phyloP scores from a whole-genome alignment of 1,140 invertebrate species.

The Prorops nasuta region DNA sequence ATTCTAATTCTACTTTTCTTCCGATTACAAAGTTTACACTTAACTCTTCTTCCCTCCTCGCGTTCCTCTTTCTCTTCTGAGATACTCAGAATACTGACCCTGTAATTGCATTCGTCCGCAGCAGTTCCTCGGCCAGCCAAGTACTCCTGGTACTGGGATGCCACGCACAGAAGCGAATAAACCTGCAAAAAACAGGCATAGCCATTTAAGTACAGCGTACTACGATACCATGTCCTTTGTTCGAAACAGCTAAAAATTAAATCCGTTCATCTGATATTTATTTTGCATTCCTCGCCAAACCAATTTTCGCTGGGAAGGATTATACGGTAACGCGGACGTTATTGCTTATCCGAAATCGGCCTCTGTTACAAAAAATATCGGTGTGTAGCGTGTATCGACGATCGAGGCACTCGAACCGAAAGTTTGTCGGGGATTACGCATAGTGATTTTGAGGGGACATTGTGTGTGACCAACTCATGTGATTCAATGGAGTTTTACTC shows the following conservation, averaged over 20 bases:
- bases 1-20: no score
- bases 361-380: not conserved
- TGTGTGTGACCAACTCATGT: not conserved
- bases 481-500: not conserved
- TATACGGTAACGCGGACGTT: not conserved
- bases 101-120: slow-evolving; percentile 56
- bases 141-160: slow-evolving; percentile 81
- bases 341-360: not conserved
- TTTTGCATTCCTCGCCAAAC: no score
- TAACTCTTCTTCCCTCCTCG: slow-evolving; percentile 23
- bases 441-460: not conserved
- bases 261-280: no score
- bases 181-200: slow-evolving; percentile 59
- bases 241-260: not conserved
- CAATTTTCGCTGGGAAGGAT: no score
- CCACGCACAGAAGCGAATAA: slow-evolving; percentile 75
- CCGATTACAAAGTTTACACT: no score
- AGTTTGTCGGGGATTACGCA: not conserved
- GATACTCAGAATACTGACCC: slow-evolving; percentile 43
- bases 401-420: not conserved
- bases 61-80: slow-evolving; percentile 13
- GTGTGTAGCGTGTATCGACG: not conserved
- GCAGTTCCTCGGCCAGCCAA: slow-evolving; percentile 70
- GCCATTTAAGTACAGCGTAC: not conserved
- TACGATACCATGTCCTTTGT: not conserved